Conservation (phyloP, 2,797 vertebrate genomes). For the Mastacembelus armatus region DNA sequence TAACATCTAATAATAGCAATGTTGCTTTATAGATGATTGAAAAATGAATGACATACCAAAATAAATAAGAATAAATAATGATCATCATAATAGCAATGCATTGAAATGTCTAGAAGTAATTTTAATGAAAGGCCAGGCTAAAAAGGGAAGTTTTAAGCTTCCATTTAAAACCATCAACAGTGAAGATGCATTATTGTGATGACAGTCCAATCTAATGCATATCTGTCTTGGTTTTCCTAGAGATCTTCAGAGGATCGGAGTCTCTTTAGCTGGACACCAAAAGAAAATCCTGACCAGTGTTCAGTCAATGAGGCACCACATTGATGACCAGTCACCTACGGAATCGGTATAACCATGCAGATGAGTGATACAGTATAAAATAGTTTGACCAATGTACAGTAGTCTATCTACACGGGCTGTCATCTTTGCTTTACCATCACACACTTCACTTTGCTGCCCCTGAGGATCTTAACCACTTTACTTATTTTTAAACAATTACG, state of each 20-base stretch:
- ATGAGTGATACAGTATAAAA: conserved; percentile 8
- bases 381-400: conserved; percentile 20
- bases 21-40: too few species aligned
- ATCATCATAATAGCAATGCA: too few species aligned
- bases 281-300: conserved; percentile 98
- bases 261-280: conserved; percentile 96
- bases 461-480: conserved; percentile 3
- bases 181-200: not conserved
- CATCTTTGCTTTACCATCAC: conserved; percentile 8
- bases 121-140: too few species aligned
- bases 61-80: too few species aligned
- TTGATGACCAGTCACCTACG: conserved; percentile 91
- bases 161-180: too few species aligned
- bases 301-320: conserved; percentile 91
- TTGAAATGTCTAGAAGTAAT: too few species aligned
- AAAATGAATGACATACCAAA: too few species aligned
- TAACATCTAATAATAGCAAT: not conserved
- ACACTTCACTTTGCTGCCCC: conserved; percentile 8
- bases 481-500: conserved; percentile 23
- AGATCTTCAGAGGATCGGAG: conserved; percentile 96
- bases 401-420: conserved; percentile 51
- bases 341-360: conserved; percentile 87
- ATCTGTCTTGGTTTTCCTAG: conserved; percentile 71
- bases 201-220: not conserved
- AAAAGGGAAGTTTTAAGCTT: too few species aligned